Conservation (phyloP, 2,888 invertebrate genomes). For the Drosophila tripunctata region DNA sequence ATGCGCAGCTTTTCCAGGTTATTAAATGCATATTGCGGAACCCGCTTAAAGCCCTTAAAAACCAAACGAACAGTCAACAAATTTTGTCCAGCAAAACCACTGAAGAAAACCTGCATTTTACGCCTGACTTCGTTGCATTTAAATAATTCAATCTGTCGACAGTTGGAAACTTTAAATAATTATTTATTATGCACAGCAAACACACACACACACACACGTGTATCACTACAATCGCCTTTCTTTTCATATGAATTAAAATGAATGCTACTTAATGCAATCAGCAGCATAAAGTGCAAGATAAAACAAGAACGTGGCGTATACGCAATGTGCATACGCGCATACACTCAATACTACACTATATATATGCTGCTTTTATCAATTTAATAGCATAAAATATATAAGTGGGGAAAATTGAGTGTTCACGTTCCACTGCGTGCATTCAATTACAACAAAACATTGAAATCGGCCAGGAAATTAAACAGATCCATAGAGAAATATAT, state of each 20-base stretch:
- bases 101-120: constrained; percentile 22
- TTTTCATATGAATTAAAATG: constrained; percentile 40
- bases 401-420: constrained; percentile 11
- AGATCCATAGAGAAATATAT: constrained; percentile 28
- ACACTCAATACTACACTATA: constrained; percentile 19
- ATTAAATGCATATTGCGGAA: constrained; percentile 54
- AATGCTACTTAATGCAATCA: constrained; percentile 42
- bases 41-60: constrained; percentile 33
- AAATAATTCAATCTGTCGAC: constrained; percentile 44
- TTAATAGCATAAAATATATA: constrained; percentile 38
- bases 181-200: constrained; percentile 41
- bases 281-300: constrained; percentile 9
- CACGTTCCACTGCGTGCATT: constrained; percentile 26
- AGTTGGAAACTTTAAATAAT: constrained; percentile 42
- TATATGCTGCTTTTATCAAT: constrained; percentile 39
- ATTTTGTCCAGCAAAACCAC: background rate
- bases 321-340: constrained; percentile 3
- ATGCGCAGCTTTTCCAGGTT: constrained; percentile 44
- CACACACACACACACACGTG: background rate
- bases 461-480: constrained; percentile 40
- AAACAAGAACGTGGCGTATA: constrained; percentile 14
- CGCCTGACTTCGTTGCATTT: constrained; percentile 42
- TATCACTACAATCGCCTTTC: constrained; percentile 8
- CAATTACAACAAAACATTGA: constrained; percentile 49
- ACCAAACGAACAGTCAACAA: no score